phyloP scores from a whole-genome alignment of 2,888 invertebrate genomes.

The Resseliella maxima region DNA sequence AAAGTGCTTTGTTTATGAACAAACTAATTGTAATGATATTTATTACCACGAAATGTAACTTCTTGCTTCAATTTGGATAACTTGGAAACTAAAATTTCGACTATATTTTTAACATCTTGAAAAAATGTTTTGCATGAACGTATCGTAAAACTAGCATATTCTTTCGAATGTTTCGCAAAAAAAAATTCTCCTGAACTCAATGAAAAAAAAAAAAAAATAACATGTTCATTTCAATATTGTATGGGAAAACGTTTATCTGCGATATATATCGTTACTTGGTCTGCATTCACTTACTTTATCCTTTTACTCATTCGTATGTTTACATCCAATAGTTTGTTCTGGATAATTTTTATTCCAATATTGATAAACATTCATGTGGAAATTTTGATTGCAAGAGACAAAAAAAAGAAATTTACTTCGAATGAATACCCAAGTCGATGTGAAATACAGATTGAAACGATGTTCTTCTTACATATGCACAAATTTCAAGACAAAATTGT shows the following conservation, averaged over 20 bases:
- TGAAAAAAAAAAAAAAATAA: background rate
- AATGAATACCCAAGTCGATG: constrained; percentile 28
- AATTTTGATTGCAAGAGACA: background rate
- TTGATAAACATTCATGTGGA: background rate
- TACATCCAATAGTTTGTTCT: background rate
- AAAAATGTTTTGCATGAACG: too few species aligned
- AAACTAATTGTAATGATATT: background rate
- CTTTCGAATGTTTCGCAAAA: too few species aligned
- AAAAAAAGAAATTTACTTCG: background rate
- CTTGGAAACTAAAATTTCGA: too few species aligned
- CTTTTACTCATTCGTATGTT: constrained; percentile 40
- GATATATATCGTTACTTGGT: background rate
- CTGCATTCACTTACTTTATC: constrained; percentile 22
- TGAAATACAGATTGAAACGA: constrained; percentile 28
- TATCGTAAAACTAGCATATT: too few species aligned
- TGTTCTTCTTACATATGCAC: background rate
- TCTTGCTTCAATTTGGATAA: too few species aligned
- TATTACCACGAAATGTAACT: background rate
- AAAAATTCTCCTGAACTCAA: too few species aligned
- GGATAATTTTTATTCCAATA: background rate
- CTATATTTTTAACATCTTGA: too few species aligned
- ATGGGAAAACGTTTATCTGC: background rate
- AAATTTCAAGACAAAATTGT: background rate
- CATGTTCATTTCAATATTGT: background rate
- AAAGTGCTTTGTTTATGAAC: background rate